Evolutionary conservation across 2,113 vertebrate species (phyloP).

Genomic region (Ictidomys tridecemlineatus): DNA sequence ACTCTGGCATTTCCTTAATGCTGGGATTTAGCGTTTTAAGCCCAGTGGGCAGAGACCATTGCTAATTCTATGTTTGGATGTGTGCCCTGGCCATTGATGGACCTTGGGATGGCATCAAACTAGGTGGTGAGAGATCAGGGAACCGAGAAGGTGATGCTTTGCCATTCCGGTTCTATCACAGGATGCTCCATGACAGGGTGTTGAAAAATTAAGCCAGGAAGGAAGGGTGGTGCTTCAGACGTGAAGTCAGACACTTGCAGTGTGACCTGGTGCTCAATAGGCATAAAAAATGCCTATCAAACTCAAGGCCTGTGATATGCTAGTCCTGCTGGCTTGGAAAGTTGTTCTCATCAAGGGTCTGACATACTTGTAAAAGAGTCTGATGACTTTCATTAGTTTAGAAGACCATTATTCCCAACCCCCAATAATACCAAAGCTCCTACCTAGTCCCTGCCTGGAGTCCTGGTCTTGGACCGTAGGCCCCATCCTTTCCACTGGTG

Average conservation of each 20-base stretch:
- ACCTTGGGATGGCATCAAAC: neutral
- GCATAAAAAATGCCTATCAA: accelerated
- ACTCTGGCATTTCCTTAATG: slow-evolving; percentile 43
- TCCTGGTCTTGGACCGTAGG: neutral
- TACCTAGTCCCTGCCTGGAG: neutral
- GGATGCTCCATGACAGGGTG: neutral
- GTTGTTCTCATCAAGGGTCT: neutral
- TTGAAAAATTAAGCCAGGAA: neutral
- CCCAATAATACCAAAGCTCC: neutral
- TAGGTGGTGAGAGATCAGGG: neutral
- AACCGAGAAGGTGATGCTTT: neutral
- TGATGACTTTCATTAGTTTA: neutral
- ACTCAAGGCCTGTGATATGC: neutral
- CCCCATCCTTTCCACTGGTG: neutral
- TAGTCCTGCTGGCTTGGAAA: neutral
- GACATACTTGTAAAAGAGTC: neutral
- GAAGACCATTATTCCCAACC: neutral
- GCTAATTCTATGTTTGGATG: slow-evolving; percentile 41
- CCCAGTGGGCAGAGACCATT: slow-evolving; percentile 20
- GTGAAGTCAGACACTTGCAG: neutral
- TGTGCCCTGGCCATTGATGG: neutral
- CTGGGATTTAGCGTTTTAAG: slow-evolving; percentile 34
- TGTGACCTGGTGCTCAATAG: neutral
- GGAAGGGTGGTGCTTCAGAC: neutral
- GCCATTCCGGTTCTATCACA: neutral